Base-by-base conservation (phyloP, 2,888 invertebrate genomes). In the Norana najaformis region DNA sequence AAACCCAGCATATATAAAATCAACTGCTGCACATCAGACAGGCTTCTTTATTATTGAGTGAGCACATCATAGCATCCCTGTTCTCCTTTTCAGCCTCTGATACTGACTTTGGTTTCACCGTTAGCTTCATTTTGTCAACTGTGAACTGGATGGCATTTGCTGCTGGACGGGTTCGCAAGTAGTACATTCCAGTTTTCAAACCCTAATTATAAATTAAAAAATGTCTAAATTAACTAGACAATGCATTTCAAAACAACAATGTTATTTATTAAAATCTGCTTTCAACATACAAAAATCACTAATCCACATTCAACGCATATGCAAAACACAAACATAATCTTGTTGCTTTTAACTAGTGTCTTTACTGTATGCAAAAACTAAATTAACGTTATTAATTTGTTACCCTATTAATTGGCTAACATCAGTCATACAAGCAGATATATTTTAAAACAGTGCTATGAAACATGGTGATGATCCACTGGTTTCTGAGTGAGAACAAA, bases 151-250 rank as follows among this genome's bases (percentile, higher is more conserved):
- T 98, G 13, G 99, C 98, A 95, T 97, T 97, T 2, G 97, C 98
- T 0, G 99, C 99, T 14, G 99, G 98, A 94, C 98, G 98, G 0
- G 98, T 99, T 89, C 99, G 96, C 92, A 99, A 95, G 95, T 99
- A 99, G 95, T 99, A 99, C 99, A 99, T 99, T 89, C 99, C 99
- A 1, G 99, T 99, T 95, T 99, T 99, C 91, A 99, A 95, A 6
- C 99, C 99, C 96, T 96, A 90, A 23, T 89, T 88, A 88, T 14
- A 34, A 90, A 47, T 36, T 34, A 18, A n/a, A 18, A n/a, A 83
- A 69, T 83, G 35, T 41, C 20, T 39, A 88, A 36, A 83, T n/a
- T 35, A 47, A 34, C 41, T 88, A 85, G 53, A 82, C 38, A 47
- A 39, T 18, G 85, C 2, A 38, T 53, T 47, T 30, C 11, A 30